phyloP scores from a whole-genome alignment of 2,888 invertebrate genomes.

The Timandra comae region DNA sequence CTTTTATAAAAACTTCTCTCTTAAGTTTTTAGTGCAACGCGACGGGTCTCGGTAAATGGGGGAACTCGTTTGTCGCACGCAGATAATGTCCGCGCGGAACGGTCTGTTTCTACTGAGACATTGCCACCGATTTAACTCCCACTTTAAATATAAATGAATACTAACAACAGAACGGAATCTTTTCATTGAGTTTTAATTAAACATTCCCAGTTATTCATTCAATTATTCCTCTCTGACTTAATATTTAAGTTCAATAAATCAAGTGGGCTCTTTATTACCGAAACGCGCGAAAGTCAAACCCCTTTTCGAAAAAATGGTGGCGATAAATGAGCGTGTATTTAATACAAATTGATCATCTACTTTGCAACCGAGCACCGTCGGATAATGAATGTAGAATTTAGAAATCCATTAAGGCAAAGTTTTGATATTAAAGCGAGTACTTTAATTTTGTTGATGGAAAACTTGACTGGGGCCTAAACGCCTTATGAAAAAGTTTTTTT shows the following conservation, averaged over 20 bases:
- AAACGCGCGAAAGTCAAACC: conserved; percentile 3
- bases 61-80: conserved; percentile 37
- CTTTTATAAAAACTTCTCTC: conserved; percentile 33
- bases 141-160: conserved; percentile 29
- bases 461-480: conserved; percentile 60
- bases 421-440: conserved; percentile 65
- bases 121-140: conserved; percentile 33
- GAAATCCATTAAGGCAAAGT: conserved; percentile 68
- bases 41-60: conserved; percentile 43
- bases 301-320: conserved; percentile 9
- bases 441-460: conserved; percentile 72
- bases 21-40: conserved; percentile 34
- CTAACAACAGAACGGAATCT: conserved; percentile 12
- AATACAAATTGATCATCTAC: conserved; percentile 26
- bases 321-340: conserved; percentile 17
- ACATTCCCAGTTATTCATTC: conserved; percentile 3
- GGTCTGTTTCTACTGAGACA: conserved; percentile 38
- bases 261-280: too few relatives aligned
- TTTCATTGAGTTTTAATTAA: conserved; percentile 16
- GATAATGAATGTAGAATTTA: conserved; percentile 64
- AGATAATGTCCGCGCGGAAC: conserved; percentile 44
- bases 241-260: conserved; percentile 7
- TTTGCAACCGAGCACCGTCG: conserved; percentile 22
- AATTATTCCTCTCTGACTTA: conserved; percentile 4
- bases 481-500: conserved; percentile 55